phyloP scores from a whole-genome alignment of 2,797 vertebrate genomes.

The Argentina silus region DNA sequence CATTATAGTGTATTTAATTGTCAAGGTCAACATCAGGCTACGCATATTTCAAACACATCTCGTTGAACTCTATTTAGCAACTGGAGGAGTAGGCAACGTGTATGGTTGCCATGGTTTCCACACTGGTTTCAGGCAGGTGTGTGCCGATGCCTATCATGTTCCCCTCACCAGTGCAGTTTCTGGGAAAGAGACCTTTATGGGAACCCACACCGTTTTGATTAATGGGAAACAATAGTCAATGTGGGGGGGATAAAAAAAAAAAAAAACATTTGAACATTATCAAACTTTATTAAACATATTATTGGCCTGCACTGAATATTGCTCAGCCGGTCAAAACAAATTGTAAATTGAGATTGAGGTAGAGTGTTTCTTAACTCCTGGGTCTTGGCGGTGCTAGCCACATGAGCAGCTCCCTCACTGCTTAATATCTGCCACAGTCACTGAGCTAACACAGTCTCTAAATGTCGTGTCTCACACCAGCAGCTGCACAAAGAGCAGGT shows the following conservation, averaged over 20 bases:
- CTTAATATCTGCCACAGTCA: neutral
- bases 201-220: neutral
- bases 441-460: neutral
- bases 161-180: neutral
- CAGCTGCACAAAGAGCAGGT: constrained; percentile 13
- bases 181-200: neutral
- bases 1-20: neutral
- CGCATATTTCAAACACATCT: constrained; percentile 15
- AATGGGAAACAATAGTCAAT: neutral
- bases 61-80: constrained; percentile 18
- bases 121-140: constrained; percentile 12
- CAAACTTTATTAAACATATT: neutral
- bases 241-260: no score
- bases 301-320: neutral
- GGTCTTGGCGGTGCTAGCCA: constrained; percentile 1
- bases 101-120: constrained; percentile 36
- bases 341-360: neutral
- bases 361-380: constrained; percentile 32
- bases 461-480: constrained; percentile 11
- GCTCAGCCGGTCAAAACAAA: no score
- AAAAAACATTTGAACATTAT: no score
- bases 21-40: neutral
- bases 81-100: neutral
- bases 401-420: neutral
- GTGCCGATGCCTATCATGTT: neutral